Base-by-base conservation (phyloP, 2,797 vertebrate genomes). In the Hemitrygon akajei region DNA sequence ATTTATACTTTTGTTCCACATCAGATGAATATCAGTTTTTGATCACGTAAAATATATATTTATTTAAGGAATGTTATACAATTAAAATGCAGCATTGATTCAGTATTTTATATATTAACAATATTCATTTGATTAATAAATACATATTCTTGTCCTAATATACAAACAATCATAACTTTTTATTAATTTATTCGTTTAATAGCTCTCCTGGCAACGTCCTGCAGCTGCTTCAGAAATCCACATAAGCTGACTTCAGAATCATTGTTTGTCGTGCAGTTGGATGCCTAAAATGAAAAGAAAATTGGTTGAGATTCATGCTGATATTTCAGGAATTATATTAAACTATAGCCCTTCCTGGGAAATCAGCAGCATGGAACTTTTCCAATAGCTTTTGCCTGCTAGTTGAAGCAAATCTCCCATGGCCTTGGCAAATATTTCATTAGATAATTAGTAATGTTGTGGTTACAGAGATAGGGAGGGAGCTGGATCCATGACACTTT, bases 21-120 rank as follows among this genome's bases (percentile, higher is more conserved):
- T 89, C 60, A 66, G 58, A 89, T 89, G 66, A 89, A 89, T 89
- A 89, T 37, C 27, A 87, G 10, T 87, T n/a, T 30, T 87, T 4
- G n/a, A n/a, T 69, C 34, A 89, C 69, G n/a, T 34, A 89, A 34
- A 89, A 89, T 66, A 69, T 69, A 34, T 60, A n/a, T 37, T 7
- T 34, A 7, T 69, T 89, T 34, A 2, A 60, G 34, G n/a, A 89
- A 69, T 37, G 20, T 34, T 69, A 0, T 5, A 37, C 34, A 37
- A 66, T 89, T n/a, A 69, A n/a, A 89, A n/a, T 34, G 5, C 60
- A 89, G 18, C 86, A 69, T 79, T 79, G n/a, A 77, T 79, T 79
- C 77, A 79, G 16, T 79, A n/a, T 79, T 79, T 79, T 89, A 20
- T 1, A 3, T 66, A 18, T 20, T 63, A 89, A 89, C 10, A 34